Evolutionary conservation across 2,888 invertebrate species (phyloP).

Genomic region (Eupithecia dodoneata): DNA sequence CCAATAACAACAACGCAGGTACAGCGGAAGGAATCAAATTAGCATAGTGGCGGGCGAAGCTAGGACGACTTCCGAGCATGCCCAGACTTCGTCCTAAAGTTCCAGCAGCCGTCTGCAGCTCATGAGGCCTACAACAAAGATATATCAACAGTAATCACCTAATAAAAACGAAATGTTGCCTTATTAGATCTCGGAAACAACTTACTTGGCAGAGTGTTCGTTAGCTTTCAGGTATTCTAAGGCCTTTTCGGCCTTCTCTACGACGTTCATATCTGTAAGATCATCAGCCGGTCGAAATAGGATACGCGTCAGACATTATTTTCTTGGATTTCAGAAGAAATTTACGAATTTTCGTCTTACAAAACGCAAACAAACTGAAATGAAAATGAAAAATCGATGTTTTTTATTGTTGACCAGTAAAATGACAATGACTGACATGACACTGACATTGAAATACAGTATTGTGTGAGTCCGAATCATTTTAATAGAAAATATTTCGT

Average conservation of each 20-base stretch:
- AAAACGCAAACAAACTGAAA: constrained; percentile 14
- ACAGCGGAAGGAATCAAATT: constrained; percentile 73
- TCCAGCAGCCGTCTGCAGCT: constrained; percentile 75
- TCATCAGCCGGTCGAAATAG: constrained; percentile 47
- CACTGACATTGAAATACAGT: background rate
- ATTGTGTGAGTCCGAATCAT: too few species aligned
- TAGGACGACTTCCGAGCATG: constrained; percentile 72
- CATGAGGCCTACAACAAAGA: constrained; percentile 69
- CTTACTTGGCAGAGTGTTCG: constrained; percentile 72
- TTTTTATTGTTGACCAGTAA: constrained; percentile 22
- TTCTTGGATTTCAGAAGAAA: constrained; percentile 35
- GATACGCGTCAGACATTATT: constrained; percentile 51
- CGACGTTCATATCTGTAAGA: constrained; percentile 69
- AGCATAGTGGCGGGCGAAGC: constrained; percentile 74
- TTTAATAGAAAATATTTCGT: background rate
- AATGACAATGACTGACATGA: background rate
- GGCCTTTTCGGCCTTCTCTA: constrained; percentile 80
- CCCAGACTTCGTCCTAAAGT: constrained; percentile 77
- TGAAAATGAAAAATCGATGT: constrained; percentile 32
- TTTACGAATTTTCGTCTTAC: constrained; percentile 48
- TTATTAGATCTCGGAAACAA: constrained; percentile 33
- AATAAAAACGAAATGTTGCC: constrained; percentile 22
- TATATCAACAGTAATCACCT: constrained; percentile 31
- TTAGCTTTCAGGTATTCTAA: constrained; percentile 74
- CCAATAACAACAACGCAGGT: constrained; percentile 73